A percentile compares a stretch with the other conserved stretches of the same genome.
phyloP scores from a whole-genome alignment of 1,140 invertebrate genomes.

The Antheraea pernyi region DNA sequence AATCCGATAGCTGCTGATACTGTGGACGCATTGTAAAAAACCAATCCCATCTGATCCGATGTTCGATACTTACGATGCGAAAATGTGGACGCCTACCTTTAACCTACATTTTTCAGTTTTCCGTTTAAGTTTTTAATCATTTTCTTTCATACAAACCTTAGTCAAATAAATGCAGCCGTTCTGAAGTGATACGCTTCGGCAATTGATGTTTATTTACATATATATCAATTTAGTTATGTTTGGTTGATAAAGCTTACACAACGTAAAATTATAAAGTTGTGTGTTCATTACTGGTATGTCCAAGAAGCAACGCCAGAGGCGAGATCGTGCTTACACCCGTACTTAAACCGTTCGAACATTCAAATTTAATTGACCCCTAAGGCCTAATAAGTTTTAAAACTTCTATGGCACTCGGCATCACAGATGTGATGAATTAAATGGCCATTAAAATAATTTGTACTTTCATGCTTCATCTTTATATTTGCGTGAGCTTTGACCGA shows the following conservation, averaged over 20 bases:
- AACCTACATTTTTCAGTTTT: no score
- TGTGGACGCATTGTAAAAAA: no score
- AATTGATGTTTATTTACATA: no score
- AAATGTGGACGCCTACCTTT: no score
- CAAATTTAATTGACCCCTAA: conserved; percentile 43
- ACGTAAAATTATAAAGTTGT: neutral
- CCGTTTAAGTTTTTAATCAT: no score
- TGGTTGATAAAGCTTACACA: neutral
- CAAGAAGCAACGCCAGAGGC: conserved; percentile 18
- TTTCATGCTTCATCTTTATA: neutral
- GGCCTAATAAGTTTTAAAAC: conserved; percentile 29
- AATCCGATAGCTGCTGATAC: no score
- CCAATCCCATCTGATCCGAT: no score
- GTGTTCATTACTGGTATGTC: neutral
- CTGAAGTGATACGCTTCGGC: no score
- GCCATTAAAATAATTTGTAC: conserved; percentile 20
- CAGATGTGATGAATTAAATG: conserved; percentile 29
- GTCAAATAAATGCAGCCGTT: no score
- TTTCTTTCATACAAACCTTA: no score
- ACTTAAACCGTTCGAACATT: conserved; percentile 34
- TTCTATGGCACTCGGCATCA: conserved; percentile 27
- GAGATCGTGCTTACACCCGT: conserved; percentile 28
- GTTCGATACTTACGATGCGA: no score
- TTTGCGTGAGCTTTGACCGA: conserved; percentile 8
- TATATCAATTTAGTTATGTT: no score